Base-by-base conservation (phyloP, 2,113 vertebrate species). In the Mormyrus lacerda region DNA sequence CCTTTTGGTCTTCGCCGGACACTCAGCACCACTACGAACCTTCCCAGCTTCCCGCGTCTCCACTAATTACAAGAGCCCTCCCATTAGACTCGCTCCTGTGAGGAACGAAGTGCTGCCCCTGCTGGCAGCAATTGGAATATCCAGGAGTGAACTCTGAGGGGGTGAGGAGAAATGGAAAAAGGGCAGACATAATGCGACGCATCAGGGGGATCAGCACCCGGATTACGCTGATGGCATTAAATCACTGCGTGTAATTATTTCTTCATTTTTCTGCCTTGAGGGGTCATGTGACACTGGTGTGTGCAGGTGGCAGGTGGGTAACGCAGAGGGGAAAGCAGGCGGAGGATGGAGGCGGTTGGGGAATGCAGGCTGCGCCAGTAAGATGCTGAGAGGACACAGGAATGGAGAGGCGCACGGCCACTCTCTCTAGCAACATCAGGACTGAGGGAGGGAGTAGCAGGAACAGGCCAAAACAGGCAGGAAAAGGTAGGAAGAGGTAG, bases 181-280 rank as follows among this genome's bases (percentile, higher is more conserved):
- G 19, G 3, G 1, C 1, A 21, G 42, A 39, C 51, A 58, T 15
- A 39, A 39, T 1, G 31, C 1, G 35, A 19, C 35, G 10, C 0
- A 87, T 47, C 31, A 47, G 35, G 50, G 85, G 58, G 51, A n/a
- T 87, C 35, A 58, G 35, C 50, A 42, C 31, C 50, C 3, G 0
- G 55, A 55, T 51, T 50, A 87, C 35, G 31, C 55, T 55, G 35
- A 55, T 3, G 27, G 51, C 50, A 87, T 87, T 55, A 55, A 39
- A 87, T 87, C 50, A 51, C 84, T 15, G 84, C 84, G 31, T 15
- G 44, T 85, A 27, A 50, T 85, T 85, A 85, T 85, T 85, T 48
- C 4, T 48, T 85, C 9, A 85, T 85, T 85, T 85, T 85, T 27
- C 47, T 50, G 45, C 45, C 13, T 45, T 44, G 9, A 24, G 31